Evolutionary conservation across 1,140 invertebrate genomes (phyloP), one percentile per base, ranked within the genome.

Genomic region (Hestina assimilis): DNA sequence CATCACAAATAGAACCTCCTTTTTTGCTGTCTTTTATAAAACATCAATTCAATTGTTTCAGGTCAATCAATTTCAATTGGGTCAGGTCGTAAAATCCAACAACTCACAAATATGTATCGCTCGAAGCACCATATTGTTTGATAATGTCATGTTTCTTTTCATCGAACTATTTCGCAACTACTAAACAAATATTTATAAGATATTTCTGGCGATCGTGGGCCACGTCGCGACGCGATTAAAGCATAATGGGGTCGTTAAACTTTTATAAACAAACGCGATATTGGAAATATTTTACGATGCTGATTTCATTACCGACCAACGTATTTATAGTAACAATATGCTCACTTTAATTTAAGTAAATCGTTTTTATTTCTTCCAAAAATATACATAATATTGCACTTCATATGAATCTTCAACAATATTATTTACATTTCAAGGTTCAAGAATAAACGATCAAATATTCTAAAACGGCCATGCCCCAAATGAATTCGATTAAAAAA

Each of bases 141-240:
- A n/a, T n/a, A n/a, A n/a, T n/a, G n/a, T n/a, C n/a, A 2, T 38
- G 4, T 17, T 38, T 31, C 1, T 38, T 12, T 38, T 38, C 15
- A 19, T n/a, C 41, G 21, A 40, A 20, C 14, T 43, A 45, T 47
- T 60, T 60, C 20, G 17, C 9, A n/a, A 31, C 29, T 43, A 33
- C 19, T 47, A 52, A 40, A 56, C 51, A 74, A 76, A 79, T 75
- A 73, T 75, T 79, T 74, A 75, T 70, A 51, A 54, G 52, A 63
- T 64, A 70, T 67, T 76, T 72, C 64, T 76, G 69, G 51, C 68
- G 57, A 72, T 56, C 55, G 46, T 47, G 50, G 24, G 42, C 63
- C 53, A 60, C 38, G 46, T 28, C 35, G 55, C 55, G 57, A 61
- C 59, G 42, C 48, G 42, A 47, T 57, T 24, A 42, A 43, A 45